Evolutionary conservation across 2,113 vertebrate species (phyloP).

Genomic region (Heterochromis multidens): DNA sequence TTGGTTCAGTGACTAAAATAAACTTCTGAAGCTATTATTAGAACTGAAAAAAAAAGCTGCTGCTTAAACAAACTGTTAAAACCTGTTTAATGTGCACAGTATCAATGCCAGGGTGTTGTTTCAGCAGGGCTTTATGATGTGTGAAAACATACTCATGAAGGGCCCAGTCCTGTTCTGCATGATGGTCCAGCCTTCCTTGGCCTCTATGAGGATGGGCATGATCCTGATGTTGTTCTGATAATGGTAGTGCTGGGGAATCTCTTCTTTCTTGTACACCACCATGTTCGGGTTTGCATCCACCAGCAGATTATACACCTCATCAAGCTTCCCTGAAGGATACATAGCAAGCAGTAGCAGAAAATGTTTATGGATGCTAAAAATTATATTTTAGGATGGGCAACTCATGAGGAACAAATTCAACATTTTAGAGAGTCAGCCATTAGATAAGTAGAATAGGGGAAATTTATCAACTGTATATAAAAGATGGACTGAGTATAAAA

Average conservation of each 20-base stretch:
- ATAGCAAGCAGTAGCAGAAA: not conserved
- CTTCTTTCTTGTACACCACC: conserved; percentile 84
- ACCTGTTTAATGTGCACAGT: not conserved
- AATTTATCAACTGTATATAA: not conserved
- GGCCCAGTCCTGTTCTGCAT: conserved; percentile 78
- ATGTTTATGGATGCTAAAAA: not conserved
- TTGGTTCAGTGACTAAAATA: not conserved
- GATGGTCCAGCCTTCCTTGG: conserved; percentile 87
- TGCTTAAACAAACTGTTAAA: not conserved
- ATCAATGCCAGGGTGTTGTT: not conserved
- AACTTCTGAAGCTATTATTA: conserved; percentile 50
- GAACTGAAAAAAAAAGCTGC: not conserved
- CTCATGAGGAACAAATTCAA: rapidly evolving
- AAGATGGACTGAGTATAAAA: not conserved
- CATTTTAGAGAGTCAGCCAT: not conserved
- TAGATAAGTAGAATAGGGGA: not conserved
- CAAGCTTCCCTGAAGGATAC: conserved; percentile 78
- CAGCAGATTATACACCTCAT: conserved; percentile 82
- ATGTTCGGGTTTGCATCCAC: conserved; percentile 83
- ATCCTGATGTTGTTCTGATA: conserved; percentile 84
- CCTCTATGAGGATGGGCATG: conserved; percentile 85
- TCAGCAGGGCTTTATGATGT: not conserved
- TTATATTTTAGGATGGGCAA: not conserved
- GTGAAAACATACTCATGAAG: conserved; percentile 79
- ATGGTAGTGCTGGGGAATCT: conserved; percentile 81